These are phyloP conservation scores for Catagonus wagneri DNA, from an alignment of 2,113 vertebrate species.

Conservation along the genomic window DNA sequence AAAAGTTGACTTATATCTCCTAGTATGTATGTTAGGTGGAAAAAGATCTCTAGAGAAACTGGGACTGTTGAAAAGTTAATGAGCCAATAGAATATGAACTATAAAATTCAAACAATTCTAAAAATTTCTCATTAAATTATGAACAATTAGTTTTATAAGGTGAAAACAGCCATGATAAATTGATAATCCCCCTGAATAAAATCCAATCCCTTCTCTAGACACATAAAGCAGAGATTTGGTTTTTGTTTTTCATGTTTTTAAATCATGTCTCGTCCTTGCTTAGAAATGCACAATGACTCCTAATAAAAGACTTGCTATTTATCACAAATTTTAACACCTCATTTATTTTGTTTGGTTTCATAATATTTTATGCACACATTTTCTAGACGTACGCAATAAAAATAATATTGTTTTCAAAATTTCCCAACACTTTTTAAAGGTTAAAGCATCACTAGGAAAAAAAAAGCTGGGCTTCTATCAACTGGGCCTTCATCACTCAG, in stretches of 20 bases:
- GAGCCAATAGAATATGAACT: background rate
- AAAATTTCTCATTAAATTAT: slow-evolving; percentile 10
- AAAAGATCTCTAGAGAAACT: background rate
- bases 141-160: slow-evolving; percentile 15
- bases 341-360: slow-evolving; percentile 30
- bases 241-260: background rate
- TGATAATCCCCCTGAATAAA: slow-evolving; percentile 43
- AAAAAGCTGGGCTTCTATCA: background rate
- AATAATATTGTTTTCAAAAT: slow-evolving; percentile 34
- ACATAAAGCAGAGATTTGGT: background rate
- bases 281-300: background rate
- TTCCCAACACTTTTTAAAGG: background rate
- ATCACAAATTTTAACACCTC: background rate
- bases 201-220: background rate
- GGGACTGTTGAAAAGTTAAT: slow-evolving; percentile 13
- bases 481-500: background rate
- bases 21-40: background rate
- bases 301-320: background rate
- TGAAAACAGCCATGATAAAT: slow-evolving; percentile 39
- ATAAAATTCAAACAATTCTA: background rate
- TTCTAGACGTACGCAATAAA: slow-evolving; percentile 13
- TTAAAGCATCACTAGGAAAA: background rate
- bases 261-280: background rate
- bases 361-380: background rate
- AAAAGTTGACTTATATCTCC: background rate